Percentiles rank a stretch among this genome's conserved stretches.
phyloP scores from a whole-genome alignment of 2,113 vertebrate genomes.

The Plecotus auritus region DNA sequence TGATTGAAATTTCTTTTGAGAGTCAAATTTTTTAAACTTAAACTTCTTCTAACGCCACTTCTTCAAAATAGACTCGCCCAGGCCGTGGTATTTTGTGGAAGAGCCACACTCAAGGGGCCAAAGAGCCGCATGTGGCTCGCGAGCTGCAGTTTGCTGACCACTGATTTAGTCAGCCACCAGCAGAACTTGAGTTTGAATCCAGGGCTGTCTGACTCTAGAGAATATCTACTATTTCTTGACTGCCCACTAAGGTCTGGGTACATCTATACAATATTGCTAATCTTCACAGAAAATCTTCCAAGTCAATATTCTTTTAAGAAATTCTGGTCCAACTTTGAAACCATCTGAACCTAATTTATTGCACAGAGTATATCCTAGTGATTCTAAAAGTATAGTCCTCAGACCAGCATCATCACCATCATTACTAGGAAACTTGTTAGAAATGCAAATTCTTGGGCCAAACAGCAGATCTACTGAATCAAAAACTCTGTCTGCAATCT shows the following conservation, averaged over 20 bases:
- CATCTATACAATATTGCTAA: neutral
- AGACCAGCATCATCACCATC: neutral
- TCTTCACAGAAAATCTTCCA: neutral
- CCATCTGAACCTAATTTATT: neutral
- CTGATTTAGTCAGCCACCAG: neutral
- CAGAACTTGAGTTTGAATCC: neutral
- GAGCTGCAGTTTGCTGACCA: no score
- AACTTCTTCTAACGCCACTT: no score
- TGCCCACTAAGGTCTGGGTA: neutral
- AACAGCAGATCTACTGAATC: neutral
- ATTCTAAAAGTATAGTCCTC: neutral
- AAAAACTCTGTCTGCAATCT: neutral
- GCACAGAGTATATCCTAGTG: neutral
- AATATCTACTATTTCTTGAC: neutral
- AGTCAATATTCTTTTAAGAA: neutral
- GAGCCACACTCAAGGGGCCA: no score
- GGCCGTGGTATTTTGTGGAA: no score
- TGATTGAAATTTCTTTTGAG: no score
- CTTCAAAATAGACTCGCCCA: no score
- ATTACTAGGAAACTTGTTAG: neutral
- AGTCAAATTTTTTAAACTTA: no score
- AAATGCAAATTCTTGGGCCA: neutral
- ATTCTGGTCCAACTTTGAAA: neutral
- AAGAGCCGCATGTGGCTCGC: no score
- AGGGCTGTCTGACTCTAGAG: neutral